Base-by-base conservation (phyloP, 2,113 vertebrate species). In the Alethe diademata region DNA sequence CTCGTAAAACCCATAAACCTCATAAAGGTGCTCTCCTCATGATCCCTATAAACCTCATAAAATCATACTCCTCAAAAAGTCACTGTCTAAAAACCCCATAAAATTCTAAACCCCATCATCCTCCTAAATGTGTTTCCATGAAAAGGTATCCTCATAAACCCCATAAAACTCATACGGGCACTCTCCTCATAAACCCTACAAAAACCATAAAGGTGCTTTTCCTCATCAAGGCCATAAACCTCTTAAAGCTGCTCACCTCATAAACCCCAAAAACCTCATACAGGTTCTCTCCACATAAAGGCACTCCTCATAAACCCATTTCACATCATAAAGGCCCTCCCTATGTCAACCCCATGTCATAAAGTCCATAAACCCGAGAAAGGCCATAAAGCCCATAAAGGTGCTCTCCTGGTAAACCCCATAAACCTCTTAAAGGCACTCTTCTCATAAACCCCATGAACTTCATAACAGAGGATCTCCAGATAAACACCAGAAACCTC, bases 291-390 rank as follows among this genome's bases (percentile, higher is more conserved):
- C 36, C 60, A 64, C 36, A 53, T 35, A 26, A 67, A 47, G 23
- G 23, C 5, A 17, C 5, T 47, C 5, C 0, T 33, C 2, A 0
- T 38, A 38, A 57, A 42, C 14, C 6, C 36, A 42, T 78, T 64
- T 51, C 31, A n/a, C 4, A 2, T 53, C 24, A 53, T 28, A 42
- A 40, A 62, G 45, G 13, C 1, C 0, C 10, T 51, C 36, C 18
- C 17, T 7, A 7, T 2, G 1, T 66, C 50, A 62, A 78, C 24
- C 31, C 38, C 38, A 53, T 23, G 24, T 35, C 19, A 13, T 18
- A 28, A 38, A 64, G 31, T 10, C 47, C 24, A 53, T 26, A 65
- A 65, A 36, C 25, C 25, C 16, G 3, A 45, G 45, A 65, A 54
- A 62, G n/a, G 15, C 43, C n/a, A 47, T 36, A 47, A 47, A 45